Conservation (phyloP, 2,113 vertebrate species). For the Ochotona princeps region DNA sequence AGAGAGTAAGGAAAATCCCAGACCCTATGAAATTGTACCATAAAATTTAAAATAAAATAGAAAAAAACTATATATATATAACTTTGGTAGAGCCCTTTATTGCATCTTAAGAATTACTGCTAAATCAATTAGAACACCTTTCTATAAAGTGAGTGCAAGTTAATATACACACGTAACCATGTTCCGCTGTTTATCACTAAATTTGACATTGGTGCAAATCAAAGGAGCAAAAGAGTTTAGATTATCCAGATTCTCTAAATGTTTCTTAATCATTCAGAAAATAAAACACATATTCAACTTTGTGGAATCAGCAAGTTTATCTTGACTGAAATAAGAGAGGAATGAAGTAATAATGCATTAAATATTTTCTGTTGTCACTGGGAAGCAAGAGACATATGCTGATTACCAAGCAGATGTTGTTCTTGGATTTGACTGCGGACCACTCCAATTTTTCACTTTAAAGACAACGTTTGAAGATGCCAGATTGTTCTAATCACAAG, state of each 20-base stretch:
- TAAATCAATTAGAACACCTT: background rate
- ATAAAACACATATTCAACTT: background rate
- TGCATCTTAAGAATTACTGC: background rate
- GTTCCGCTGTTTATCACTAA: background rate
- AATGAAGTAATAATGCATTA: constrained; percentile 1
- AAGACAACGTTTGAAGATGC: constrained; percentile 66
- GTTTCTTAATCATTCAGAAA: background rate
- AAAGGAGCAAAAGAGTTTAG: background rate
- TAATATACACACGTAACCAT: background rate
- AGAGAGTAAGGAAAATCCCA: too few relatives aligned
- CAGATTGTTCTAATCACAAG: constrained; percentile 74
- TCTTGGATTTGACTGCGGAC: constrained; percentile 13
- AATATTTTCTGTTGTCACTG: background rate
- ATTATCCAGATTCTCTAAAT: background rate
- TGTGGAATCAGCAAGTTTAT: background rate
- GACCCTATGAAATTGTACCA: too few relatives aligned
- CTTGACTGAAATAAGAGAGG: background rate
- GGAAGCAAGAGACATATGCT: background rate
- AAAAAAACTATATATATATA: too few relatives aligned
- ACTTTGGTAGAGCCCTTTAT: background rate
- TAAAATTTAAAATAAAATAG: too few relatives aligned
- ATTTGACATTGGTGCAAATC: background rate
- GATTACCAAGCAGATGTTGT: constrained; percentile 57
- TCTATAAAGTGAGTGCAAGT: background rate
- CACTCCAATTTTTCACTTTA: constrained; percentile 52